phyloP scores from a whole-genome alignment of 2,113 vertebrate genomes.

The Thinocorus orbignyianus region DNA sequence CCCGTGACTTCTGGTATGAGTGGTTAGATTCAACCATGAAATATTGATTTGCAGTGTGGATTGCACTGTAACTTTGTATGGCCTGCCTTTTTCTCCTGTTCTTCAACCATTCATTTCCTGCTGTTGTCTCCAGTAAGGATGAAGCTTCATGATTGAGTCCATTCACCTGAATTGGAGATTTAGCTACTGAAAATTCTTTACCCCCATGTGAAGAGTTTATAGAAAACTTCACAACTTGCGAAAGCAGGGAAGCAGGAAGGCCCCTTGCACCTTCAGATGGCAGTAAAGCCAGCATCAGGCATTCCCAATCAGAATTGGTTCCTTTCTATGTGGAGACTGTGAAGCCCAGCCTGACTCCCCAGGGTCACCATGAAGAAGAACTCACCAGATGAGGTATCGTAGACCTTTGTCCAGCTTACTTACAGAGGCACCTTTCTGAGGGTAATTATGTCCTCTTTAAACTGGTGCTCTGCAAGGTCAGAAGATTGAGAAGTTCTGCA shows the following conservation, averaged over 20 bases:
- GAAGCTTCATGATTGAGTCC: background rate
- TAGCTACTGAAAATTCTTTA: background rate
- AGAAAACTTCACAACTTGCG: background rate
- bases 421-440: background rate
- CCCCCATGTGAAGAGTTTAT: fast-evolving
- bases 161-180: background rate
- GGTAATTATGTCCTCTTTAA: background rate
- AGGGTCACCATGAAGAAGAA: background rate
- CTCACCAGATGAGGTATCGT: fast-evolving
- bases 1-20: background rate
- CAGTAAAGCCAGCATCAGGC: background rate
- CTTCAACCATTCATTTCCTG: background rate
- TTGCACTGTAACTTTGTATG: background rate
- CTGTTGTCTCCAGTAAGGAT: background rate
- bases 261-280: background rate
- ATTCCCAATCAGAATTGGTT: background rate
- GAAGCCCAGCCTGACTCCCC: background rate
- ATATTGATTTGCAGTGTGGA: background rate
- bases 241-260: background rate
- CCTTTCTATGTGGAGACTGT: background rate
- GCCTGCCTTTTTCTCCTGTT: background rate
- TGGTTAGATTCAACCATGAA: background rate
- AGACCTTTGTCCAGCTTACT: fast-evolving
- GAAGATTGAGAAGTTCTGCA: background rate
- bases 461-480: background rate